Base-by-base conservation (phyloP, 2,113 vertebrate genomes). In the Charina bottae region DNA sequence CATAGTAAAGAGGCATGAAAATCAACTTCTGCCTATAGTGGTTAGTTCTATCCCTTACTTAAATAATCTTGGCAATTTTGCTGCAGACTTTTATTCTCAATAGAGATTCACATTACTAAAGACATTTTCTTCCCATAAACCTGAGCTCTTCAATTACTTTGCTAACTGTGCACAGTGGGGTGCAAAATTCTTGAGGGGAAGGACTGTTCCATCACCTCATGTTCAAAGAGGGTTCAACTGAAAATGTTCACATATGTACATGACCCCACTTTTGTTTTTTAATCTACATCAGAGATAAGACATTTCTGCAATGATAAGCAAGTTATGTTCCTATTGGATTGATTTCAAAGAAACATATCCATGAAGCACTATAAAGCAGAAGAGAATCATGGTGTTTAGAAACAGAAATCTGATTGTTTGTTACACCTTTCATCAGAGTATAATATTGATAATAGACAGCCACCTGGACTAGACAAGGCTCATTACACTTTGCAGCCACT, bases 1-100 rank as follows among this genome's bases (percentile, higher is more conserved):
- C 93, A 24, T 91, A 96, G 72, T 89, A 93, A 93, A 93, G 93
- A 88, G 87, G 87, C 8, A 87, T 93, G 92, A 96, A 96, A 96
- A 95, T 94, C 94, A 95, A 90, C 59, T 28, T 91, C 90, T 58
- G 62, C 83, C 83, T 94, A 0, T 89, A 96, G 92, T 1, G 49
- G 92, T 68, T 72, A 58, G 87, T 91, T 93, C 83, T 0, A 49
- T 95, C 89, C n/a, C 88, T 90, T 55, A 0, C 87, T 92, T 23
- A 88, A 93, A 89, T 10, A n/a, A 89, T 17, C 93, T 92, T 2
- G 78, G 90, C 89, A 11, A 2, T 23, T 91, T 85, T 53, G 13
- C 10, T 42, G 28, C 33, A 23, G 91, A n/a, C 21, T 94, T 92
- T 91, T 10, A 42, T 88, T 72, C 92, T 88, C 90, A 89, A 46